Evolutionary conservation across 2,113 vertebrate species (phyloP), one percentile per base, ranked within the genome.

Genomic region (Choloepus hoffmanni): DNA sequence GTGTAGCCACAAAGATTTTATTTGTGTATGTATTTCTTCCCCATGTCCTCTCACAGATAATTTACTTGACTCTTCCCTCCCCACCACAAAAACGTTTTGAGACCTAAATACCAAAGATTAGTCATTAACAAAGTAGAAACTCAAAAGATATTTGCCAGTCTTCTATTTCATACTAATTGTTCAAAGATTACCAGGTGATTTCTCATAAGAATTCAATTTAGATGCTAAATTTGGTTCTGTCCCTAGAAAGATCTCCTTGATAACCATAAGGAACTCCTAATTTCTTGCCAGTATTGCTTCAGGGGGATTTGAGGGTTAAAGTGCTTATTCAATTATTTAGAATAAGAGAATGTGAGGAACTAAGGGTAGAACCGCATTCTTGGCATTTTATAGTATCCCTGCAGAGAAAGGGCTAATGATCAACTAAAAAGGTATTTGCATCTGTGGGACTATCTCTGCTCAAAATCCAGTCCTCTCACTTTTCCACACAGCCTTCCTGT

Each of bases 331-430:
- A 97, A 96, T 98, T 97, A 97, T 97, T 98, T 98, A 97, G 97
- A 98, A 98, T 98, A 97, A 98, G 96, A 97, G 95, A 96, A 98
- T 97, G 96, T 96, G 94, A 97, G 89, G 97, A 73, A 98, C 98
- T 97, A 97, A 98, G 95, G 94, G 97, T 96, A 97, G 97, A 98
- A 97, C 97, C 97, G 95, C 96, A 98, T 98, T 97, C 97, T 98
- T 98, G 96, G 96, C 96, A 97, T 98, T 98, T 98, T 98, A 95
- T 90, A 98, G 92, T 96, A 96, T 97, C 96, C 70, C 89, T 97
- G 95, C 97, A 97, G 97, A 98, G 98, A 98, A 96, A 95, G 0
- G 73, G 97, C 96, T 98, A 98, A 98, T 98, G 98, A 98, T 98
- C 97, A 98, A 92, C 95, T 95, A 85, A 96, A 97, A 98, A 98